phyloP scores from a whole-genome alignment of 2,888 invertebrate species.

The Nomada fucata region DNA sequence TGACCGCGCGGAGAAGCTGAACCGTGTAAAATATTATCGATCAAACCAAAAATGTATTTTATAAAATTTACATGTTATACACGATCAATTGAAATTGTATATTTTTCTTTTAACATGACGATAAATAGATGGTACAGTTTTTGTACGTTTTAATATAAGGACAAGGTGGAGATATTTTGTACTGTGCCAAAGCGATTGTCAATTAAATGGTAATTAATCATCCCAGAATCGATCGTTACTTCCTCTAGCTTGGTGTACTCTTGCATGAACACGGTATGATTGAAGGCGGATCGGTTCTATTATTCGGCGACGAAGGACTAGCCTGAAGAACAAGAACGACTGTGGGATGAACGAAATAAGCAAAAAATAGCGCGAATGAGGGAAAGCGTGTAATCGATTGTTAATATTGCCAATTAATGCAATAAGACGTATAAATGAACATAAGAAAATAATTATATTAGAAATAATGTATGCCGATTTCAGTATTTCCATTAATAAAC shows the following conservation, averaged over 20 bases:
- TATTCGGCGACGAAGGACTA: conserved; percentile 23
- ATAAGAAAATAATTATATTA: conserved; percentile 55
- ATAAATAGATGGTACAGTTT: conserved; percentile 33
- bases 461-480: conserved; percentile 76
- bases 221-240: conserved; percentile 39
- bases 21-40: conserved; percentile 7
- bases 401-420: conserved; percentile 63
- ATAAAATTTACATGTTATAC: neutral
- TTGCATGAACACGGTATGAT: conserved; percentile 31
- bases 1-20: neutral
- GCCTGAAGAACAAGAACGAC: conserved; percentile 2
- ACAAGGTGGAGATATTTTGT: conserved; percentile 66
- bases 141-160: conserved; percentile 32
- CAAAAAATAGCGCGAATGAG: neutral
- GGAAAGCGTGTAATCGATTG: conserved; percentile 50
- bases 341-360: neutral
- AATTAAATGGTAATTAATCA: conserved; percentile 61
- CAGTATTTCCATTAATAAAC: conserved; percentile 79
- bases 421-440: conserved; percentile 60
- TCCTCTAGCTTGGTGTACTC: conserved; percentile 50
- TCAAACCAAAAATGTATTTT: conserved; percentile 6
- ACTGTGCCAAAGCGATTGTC: conserved; percentile 78
- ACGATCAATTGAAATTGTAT: conserved; percentile 27
- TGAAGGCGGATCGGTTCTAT: conserved; percentile 42
- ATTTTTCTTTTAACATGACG: neutral